These are phyloP conservation scores for Micronycteris hirsuta DNA, from an alignment of 2,113 vertebrate genomes.

Conservation along the genomic window DNA sequence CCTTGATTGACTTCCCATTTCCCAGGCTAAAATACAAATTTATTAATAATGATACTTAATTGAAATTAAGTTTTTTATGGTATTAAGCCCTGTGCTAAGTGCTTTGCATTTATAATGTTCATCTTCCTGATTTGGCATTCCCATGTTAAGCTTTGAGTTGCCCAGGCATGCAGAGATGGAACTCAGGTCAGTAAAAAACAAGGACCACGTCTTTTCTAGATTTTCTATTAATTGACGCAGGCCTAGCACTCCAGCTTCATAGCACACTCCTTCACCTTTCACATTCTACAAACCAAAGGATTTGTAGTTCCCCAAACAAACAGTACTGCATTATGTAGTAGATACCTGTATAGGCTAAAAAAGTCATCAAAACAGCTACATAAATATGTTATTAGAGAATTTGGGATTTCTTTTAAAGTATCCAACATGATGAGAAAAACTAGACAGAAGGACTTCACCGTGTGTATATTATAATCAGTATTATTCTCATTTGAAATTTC, in stretches of 20 bases:
- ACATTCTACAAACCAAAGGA: neutral
- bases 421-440: neutral
- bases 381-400: neutral
- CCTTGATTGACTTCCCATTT: neutral
- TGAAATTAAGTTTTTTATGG: neutral
- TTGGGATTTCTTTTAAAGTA: neutral
- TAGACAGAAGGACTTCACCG: neutral
- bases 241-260: neutral
- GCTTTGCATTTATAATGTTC: neutral
- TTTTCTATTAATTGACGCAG: neutral
- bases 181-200: neutral
- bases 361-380: neutral
- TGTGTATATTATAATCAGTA: neutral
- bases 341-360: neutral
- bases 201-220: neutral
- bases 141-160: neutral
- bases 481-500: constrained; percentile 26
- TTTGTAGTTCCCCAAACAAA: neutral
- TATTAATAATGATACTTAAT: neutral
- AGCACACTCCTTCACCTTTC: neutral
- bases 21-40: neutral
- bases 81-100: neutral
- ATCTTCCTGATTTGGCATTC: neutral
- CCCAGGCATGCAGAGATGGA: neutral
- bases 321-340: neutral